Percentiles rank a stretch among this genome's conserved stretches.
Conservation (phyloP, 2,797 vertebrate genomes). For the Onychomys leucogaster region DNA sequence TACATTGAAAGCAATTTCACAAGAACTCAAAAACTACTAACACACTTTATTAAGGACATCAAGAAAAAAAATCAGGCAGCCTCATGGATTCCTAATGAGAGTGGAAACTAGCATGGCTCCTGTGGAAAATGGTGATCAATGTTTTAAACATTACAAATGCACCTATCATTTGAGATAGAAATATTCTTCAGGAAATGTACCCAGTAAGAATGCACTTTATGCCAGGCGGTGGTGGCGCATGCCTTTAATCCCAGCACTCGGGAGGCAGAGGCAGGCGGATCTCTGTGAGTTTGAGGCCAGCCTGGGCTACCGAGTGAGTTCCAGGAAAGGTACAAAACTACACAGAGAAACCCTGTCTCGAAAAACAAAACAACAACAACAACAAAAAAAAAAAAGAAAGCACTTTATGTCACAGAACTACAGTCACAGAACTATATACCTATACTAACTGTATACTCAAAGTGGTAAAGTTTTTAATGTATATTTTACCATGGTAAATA, state of each 20-base stretch:
- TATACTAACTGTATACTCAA: neutral
- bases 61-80: neutral
- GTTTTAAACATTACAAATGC: conserved; percentile 46
- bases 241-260: no score
- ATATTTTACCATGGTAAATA: neutral
- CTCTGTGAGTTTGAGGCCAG: no score
- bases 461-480: neutral
- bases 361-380: no score
- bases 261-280: no score
- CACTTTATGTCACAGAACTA: neutral
- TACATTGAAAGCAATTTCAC: conserved; percentile 57
- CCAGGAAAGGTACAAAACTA: no score
- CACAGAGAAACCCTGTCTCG: no score
- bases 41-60: conserved; percentile 29
- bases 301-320: no score
- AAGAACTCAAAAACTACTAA: conserved; percentile 47
- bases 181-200: conserved; percentile 43
- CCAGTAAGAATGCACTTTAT: neutral
- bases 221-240: no score
- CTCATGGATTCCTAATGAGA: neutral
- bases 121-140: conserved; percentile 18
- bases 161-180: conserved; percentile 21
- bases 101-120: neutral
- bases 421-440: neutral
- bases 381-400: no score